Base-by-base conservation (phyloP, 2,797 vertebrate genomes). In the Anguilla pacifica region DNA sequence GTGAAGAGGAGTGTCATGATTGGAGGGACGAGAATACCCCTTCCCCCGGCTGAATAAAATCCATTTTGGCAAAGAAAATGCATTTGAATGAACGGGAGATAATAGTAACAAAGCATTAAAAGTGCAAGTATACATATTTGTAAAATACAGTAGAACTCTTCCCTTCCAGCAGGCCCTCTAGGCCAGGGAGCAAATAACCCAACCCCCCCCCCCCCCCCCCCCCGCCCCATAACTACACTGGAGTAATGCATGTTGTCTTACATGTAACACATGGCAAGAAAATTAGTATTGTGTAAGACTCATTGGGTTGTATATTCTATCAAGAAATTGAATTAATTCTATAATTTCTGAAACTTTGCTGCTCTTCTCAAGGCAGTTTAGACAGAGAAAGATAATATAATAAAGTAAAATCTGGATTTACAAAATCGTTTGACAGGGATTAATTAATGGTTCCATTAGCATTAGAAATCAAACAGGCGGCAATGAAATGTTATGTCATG, bases 381-480 rank as follows among this genome's bases (percentile, higher is more conserved):
- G 31, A 28, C 11, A 49, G 22, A 51, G 46, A 46, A 49, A 49
- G 46, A 67, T 74, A 10, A 53, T 31, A 53, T 28, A 53, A 39
- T 85, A 4, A 25, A 31, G 22, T 55, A 43, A 61, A 67, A 49
- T 67, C 59, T 83, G 84, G 53, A 85, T 87, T 70, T 7, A 59
- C 49, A 35, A 85, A 84, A 84, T 83, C 53, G 67, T 89, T 86
- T 90, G 89, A 57, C 87, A 89, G 86, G 67, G 59, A 49, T 49
- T 72, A 85, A 87, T 70, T 87, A 88, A 89, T 82, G 85, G 87
- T 79, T 86, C 84, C 79, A 89, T 89, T 90, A 90, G 85, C 46
- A 59, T 72, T 46, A 64, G 25, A 72, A 88, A 57, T 86, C 87
- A 82, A 77, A 64, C 70, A 86, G 43, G 55, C 64, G 87, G 31